Conservation (phyloP, 2,113 vertebrate genomes). For the Vulpes vulpes region DNA sequence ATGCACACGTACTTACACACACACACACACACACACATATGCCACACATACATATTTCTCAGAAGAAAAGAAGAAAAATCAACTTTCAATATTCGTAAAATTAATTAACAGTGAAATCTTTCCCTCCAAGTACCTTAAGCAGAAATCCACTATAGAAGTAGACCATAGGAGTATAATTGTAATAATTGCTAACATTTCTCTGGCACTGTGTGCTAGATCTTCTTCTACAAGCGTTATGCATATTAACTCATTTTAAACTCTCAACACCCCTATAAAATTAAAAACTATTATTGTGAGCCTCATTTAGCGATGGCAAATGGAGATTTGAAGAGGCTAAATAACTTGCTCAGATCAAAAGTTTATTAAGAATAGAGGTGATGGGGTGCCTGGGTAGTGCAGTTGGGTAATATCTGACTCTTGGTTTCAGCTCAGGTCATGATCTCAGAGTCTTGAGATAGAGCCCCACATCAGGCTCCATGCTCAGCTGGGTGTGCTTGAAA, state of each 20-base stretch:
- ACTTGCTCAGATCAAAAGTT: not conserved
- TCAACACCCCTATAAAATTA: not conserved
- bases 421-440: not conserved
- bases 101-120: slow-evolving; percentile 54
- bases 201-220: not conserved
- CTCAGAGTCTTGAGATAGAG: not conserved
- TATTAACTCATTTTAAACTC: slow-evolving; percentile 2
- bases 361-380: not conserved
- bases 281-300: slow-evolving; percentile 3
- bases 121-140: not conserved
- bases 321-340: not conserved
- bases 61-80: not conserved
- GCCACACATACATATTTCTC: not conserved
- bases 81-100: slow-evolving; percentile 39
- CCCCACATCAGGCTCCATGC: not conserved
- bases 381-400: not conserved
- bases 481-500: not conserved
- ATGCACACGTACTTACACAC: not conserved
- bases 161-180: not conserved
- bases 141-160: not conserved
- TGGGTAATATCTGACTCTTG: not conserved
- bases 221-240: not conserved
- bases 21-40: not conserved
- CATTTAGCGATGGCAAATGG: slow-evolving; percentile 24
- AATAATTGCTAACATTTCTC: not conserved